Conservation (phyloP, 2,888 invertebrate species). For the Halictus ligatus region DNA sequence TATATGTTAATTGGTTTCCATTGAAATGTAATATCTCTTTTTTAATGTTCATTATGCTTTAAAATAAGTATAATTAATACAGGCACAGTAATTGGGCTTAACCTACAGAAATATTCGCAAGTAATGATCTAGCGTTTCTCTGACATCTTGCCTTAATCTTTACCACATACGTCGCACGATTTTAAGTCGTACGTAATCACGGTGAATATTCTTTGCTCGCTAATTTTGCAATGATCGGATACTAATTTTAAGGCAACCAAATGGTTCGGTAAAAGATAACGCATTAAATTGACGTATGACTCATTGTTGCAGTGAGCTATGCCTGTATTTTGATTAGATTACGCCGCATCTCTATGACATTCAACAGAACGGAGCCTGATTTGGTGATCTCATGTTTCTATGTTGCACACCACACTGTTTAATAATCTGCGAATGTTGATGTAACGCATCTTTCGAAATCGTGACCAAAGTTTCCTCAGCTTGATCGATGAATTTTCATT, state of each 20-base stretch:
- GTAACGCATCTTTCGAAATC: background rate
- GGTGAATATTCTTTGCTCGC: background rate
- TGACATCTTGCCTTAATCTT: no score
- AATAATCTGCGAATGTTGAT: background rate
- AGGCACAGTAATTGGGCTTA: no score
- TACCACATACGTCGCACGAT: no score
- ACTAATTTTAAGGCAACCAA: background rate
- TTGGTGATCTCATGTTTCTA: constrained; percentile 26
- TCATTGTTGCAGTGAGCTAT: constrained; percentile 23
- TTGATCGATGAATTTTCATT: no score
- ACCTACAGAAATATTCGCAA: no score
- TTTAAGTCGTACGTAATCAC: no score
- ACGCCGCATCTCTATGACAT: constrained; percentile 40
- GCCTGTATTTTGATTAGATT: constrained; percentile 52
- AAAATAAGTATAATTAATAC: no score
- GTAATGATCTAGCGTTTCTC: no score
- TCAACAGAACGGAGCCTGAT: constrained; percentile 40
- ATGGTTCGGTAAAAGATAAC: constrained; percentile 7
- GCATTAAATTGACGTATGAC: constrained; percentile 36
- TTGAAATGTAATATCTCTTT: no score
- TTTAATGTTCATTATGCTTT: no score
- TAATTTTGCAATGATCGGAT: constrained; percentile 6
- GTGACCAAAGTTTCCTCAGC: background rate
- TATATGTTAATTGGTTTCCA: no score
- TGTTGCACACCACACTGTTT: constrained; percentile 19